Evolutionary conservation across 2,888 invertebrate genomes (phyloP).

Genomic region (Brachylomia viminalis): DNA sequence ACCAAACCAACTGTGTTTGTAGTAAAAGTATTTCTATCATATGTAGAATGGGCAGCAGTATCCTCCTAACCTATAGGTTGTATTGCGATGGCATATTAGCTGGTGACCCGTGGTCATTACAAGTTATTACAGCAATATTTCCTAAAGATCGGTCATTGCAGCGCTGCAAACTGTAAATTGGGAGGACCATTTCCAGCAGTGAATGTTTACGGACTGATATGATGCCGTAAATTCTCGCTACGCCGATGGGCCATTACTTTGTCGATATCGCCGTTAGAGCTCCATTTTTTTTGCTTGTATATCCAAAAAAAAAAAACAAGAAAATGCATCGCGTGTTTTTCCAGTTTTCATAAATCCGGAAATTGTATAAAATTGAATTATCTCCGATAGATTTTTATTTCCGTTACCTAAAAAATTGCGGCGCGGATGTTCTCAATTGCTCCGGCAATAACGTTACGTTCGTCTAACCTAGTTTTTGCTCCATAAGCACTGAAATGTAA

Average conservation of each 20-base stretch:
- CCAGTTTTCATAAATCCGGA: conserved; percentile 12
- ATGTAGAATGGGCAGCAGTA: neutral
- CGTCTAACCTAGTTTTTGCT: conserved; percentile 32
- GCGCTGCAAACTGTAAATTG: conserved; percentile 27
- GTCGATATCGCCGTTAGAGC: conserved; percentile 1
- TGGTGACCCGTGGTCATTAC: conserved; percentile 20
- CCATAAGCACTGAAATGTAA: neutral
- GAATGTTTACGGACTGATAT: conserved; percentile 26
- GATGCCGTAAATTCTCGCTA: conserved; percentile 33
- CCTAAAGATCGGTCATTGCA: conserved; percentile 21
- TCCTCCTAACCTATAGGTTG: neutral
- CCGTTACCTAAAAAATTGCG: conserved; percentile 10
- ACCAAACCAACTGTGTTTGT: too few species aligned
- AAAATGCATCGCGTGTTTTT: neutral
- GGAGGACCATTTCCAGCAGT: conserved; percentile 16
- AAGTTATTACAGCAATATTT: conserved; percentile 33
- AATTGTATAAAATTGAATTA: conserved; percentile 11
- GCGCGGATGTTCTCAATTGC: conserved; percentile 47
- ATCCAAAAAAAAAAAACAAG: too few species aligned
- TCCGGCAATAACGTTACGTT: conserved; percentile 18
- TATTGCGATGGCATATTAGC: neutral
- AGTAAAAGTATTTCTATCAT: neutral
- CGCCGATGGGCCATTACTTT: conserved; percentile 31
- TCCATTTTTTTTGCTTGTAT: neutral
- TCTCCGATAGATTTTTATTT: conserved; percentile 31